These are phyloP conservation scores for Luidia sarsii DNA, from an alignment of 53 echinoderm and acorn worm genomes.

Conservation along the genomic window DNA sequence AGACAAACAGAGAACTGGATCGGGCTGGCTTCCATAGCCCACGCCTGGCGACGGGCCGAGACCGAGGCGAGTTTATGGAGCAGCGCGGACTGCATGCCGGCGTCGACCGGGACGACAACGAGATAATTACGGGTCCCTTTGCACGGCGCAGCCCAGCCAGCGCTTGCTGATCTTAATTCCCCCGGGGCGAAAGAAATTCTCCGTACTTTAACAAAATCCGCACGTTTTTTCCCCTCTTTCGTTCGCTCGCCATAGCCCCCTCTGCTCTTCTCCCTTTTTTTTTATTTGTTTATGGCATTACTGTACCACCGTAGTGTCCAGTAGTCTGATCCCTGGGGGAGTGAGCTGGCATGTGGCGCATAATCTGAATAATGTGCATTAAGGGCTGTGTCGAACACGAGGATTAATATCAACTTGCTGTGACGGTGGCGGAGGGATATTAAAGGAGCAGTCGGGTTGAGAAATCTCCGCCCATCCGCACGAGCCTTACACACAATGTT, in stretches of 20 bases:
- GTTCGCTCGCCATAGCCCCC: too few relatives aligned
- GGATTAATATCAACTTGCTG: too few relatives aligned
- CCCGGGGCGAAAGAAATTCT: conserved; percentile 28
- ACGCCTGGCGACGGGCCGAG: not conserved
- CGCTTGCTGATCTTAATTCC: not conserved
- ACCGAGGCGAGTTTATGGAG: conserved; percentile 10
- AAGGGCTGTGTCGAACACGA: conserved; percentile 44
- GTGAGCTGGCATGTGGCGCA: conserved; percentile 27
- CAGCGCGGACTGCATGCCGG: conserved; percentile 21
- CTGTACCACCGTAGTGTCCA: conserved; percentile 1
- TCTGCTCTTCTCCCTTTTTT: too few relatives aligned
- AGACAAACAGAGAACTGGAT: too few relatives aligned
- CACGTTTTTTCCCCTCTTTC: not conserved
- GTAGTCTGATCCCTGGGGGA: not conserved
- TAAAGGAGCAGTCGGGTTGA: conserved; percentile 19
- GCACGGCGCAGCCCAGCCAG: too few relatives aligned
- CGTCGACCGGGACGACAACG: conserved; percentile 49
- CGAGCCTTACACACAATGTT: too few relatives aligned
- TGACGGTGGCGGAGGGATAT: not conserved
- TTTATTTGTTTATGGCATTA: conserved; percentile 50
- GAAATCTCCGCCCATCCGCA: too few relatives aligned
- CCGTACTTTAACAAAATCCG: conserved; percentile 47
- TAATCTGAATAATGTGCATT: conserved; percentile 47
- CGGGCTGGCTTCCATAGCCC: too few relatives aligned
- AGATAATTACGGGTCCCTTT: conserved; percentile 51